phyloP scores from a whole-genome alignment of 2,113 vertebrate species.

The Phalacrocorax aristotelis region DNA sequence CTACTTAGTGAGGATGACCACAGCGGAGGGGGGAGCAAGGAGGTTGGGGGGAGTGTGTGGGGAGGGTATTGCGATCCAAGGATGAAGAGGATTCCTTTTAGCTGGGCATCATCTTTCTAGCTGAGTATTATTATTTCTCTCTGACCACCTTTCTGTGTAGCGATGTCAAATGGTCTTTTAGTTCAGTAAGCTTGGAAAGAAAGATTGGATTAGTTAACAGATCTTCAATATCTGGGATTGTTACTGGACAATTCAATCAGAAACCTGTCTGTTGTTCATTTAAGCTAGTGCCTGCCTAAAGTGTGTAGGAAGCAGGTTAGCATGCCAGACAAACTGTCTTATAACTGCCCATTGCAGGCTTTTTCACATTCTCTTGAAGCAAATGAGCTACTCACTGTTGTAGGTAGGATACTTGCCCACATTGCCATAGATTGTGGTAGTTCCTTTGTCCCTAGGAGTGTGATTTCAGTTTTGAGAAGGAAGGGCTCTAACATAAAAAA shows the following conservation, averaged over 20 bases:
- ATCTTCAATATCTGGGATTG: background rate
- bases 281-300: background rate
- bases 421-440: background rate
- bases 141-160: background rate
- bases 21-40: slow-evolving; percentile 47
- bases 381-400: background rate
- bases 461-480: background rate
- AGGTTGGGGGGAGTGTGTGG: background rate
- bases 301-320: background rate
- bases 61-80: slow-evolving; percentile 56
- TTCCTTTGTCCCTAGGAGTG: background rate
- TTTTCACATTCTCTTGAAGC: background rate
- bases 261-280: background rate
- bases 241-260: background rate
- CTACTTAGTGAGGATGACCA: slow-evolving; percentile 85
- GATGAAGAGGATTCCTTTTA: slow-evolving; percentile 2
- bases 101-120: background rate
- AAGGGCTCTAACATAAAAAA: background rate
- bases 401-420: background rate
- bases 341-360: background rate
- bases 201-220: background rate
- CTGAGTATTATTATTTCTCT: background rate
- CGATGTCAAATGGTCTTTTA: background rate
- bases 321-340: background rate
- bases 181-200: background rate